These are phyloP conservation scores for Calephelis nemesis DNA, from an alignment of 1,140 invertebrate genomes.

Conservation along the genomic window DNA sequence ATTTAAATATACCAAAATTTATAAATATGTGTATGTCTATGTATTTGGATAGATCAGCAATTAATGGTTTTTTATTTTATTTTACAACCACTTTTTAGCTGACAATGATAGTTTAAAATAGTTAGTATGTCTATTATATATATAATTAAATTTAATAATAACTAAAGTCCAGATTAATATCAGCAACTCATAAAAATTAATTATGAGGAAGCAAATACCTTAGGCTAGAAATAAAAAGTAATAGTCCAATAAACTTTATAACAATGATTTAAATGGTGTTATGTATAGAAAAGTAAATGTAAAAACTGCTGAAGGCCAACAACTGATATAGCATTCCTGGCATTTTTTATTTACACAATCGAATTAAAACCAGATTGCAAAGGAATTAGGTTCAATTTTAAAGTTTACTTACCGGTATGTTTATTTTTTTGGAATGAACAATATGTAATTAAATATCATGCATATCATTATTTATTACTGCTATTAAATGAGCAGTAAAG, in stretches of 20 bases:
- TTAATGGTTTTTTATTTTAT: too few relatives aligned
- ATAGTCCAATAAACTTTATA: not conserved
- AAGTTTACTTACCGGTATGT: slow-evolving; percentile 23
- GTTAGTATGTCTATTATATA: too few relatives aligned
- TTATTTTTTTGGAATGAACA: slow-evolving; percentile 32
- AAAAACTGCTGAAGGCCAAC: slow-evolving; percentile 54
- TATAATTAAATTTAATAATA: too few relatives aligned
- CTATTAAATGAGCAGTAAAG: too few relatives aligned
- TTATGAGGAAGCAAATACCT: not conserved
- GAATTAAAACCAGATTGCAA: slow-evolving; percentile 31
- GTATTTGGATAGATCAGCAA: too few relatives aligned
- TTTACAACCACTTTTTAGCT: too few relatives aligned
- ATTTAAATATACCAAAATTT: too few relatives aligned
- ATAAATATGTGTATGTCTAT: too few relatives aligned
- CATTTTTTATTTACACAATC: slow-evolving; percentile 6
- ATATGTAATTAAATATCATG: slow-evolving; percentile 11
- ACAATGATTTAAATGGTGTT: not conserved
- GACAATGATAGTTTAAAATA: too few relatives aligned
- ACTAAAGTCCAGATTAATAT: not conserved
- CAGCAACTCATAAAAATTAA: not conserved
- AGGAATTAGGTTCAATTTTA: slow-evolving; percentile 38
- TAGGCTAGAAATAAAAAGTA: not conserved
- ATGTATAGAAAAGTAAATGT: slow-evolving; percentile 53
- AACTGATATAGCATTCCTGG: slow-evolving; percentile 39
- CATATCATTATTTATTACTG: too few relatives aligned